Conservation (phyloP, 2,888 invertebrate genomes). For the Pachymerium ferrugineum region DNA sequence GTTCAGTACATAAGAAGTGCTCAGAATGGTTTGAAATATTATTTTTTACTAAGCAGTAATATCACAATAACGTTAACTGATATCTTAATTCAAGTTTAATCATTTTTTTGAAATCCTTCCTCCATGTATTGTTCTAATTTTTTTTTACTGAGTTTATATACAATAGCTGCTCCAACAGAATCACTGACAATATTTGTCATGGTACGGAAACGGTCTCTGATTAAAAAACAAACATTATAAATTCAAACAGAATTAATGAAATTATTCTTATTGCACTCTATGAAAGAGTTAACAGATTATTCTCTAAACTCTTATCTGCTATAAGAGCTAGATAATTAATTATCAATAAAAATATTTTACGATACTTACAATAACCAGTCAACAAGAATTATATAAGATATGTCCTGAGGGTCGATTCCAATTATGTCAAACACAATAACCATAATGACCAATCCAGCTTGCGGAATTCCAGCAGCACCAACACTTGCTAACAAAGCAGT, state of each 20-base stretch:
- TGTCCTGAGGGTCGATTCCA: slow-evolving; percentile 81
- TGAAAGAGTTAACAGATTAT: no score
- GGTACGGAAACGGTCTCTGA: slow-evolving; percentile 57
- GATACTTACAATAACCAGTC: slow-evolving; percentile 84
- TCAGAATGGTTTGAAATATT: no score
- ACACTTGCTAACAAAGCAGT: slow-evolving; percentile 96
- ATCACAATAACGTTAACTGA: no score
- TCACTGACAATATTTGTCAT: slow-evolving; percentile 90
- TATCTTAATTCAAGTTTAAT: no score
- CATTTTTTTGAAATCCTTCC: no score
- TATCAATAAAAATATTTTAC: not conserved
- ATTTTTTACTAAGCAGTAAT: no score
- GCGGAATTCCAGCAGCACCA: slow-evolving; percentile 94
- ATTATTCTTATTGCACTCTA: not conserved
- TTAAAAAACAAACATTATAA: not conserved
- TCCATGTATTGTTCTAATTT: not conserved
- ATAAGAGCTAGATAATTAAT: not conserved
- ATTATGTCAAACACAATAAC: slow-evolving; percentile 90
- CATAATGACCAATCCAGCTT: slow-evolving; percentile 92
- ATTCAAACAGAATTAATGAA: not conserved
- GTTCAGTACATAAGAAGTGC: no score
- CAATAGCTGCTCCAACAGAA: slow-evolving; percentile 85
- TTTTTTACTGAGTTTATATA: slow-evolving; percentile 68
- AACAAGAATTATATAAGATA: slow-evolving; percentile 81
- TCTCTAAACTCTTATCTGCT: no score